Evolutionary conservation across 2,113 vertebrate genomes (phyloP), one percentile per base, ranked within the genome.

Genomic region (Hippocampus zosterae): DNA sequence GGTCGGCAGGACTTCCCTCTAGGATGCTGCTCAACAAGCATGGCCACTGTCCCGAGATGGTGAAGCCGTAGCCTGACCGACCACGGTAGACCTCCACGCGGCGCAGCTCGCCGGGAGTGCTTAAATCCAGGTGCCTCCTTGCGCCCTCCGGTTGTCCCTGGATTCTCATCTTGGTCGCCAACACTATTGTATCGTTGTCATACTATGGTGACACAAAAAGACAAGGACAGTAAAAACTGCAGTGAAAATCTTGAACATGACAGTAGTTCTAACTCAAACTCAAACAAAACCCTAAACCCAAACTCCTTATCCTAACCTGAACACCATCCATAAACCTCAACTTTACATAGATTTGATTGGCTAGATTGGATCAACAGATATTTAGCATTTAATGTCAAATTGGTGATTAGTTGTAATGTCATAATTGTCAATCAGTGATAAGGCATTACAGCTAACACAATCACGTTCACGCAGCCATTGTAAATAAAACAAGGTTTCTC

Each of bases 11-110:
- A 73, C 96, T 96, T 53, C 95, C 95, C 66, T 96, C 91, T 86
- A 98, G 84, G 81, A 98, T 95, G 40, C 94, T 91, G 71, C 94
- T 94, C 70, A 98, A 90, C 67, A 95, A 65, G 78, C 96, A 98
- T 0, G 97, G 97, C 15, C 93, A 92, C 87, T 98, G 95, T 11
- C 96, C 96, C 0, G 93, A 87, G n/a, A 98, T 92, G 6, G 95
- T 97, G 73, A 98, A 98, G 0, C 97, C 97, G 41, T 97, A 98
- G 61, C 96, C 97, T 1, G 94, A 90, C 59, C 94, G 91, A 16
- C 97, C 94, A 40, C 96, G 91, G 18, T 93, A 93, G 48, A 98
- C 88, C 83, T 97, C 95, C 76, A 98, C 94, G 0, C 87, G 90
- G 75, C 93, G 92, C 66, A 95, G 74, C 5, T 93, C 91, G 2